Conservation (phyloP, 2,888 invertebrate genomes). For the Entomobrya multifasciata region DNA sequence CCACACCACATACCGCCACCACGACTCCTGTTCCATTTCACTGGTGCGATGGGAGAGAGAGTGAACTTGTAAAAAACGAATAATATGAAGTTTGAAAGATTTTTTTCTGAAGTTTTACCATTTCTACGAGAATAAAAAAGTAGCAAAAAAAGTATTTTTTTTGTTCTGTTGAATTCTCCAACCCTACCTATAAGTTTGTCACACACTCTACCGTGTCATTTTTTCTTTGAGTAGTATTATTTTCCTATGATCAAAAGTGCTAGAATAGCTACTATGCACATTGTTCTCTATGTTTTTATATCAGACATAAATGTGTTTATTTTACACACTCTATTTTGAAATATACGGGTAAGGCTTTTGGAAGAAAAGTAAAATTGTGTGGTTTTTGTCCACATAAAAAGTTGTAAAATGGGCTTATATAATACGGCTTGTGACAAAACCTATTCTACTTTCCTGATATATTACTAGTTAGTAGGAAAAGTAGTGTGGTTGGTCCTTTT, state of each 20-base stretch:
- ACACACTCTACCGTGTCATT: conserved; percentile 50
- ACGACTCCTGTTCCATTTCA: too few relatives aligned
- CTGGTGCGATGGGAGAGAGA: conserved; percentile 2
- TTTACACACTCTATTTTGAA: too few relatives aligned
- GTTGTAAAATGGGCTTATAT: not conserved
- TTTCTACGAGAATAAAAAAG: too few relatives aligned
- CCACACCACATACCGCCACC: too few relatives aligned
- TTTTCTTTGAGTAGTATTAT: conserved; percentile 9
- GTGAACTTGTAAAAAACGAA: conserved; percentile 31
- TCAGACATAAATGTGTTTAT: too few relatives aligned
- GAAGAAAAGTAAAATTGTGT: too few relatives aligned
- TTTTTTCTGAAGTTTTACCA: not conserved
- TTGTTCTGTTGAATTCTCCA: conserved; percentile 26
- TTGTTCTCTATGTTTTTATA: too few relatives aligned
- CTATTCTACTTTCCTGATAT: not conserved
- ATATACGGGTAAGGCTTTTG: too few relatives aligned
- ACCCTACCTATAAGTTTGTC: not conserved
- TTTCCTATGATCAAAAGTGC: too few relatives aligned
- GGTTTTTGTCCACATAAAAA: not conserved
- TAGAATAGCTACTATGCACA: too few relatives aligned
- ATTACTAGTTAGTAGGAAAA: too few relatives aligned
- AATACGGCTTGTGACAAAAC: conserved; percentile 1
- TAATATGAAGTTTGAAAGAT: conserved; percentile 31
- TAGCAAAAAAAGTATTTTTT: too few relatives aligned
- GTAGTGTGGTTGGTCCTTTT: conserved; percentile 1